phyloP scores from a whole-genome alignment of 2,888 invertebrate genomes.

The Xylophagus ater region DNA sequence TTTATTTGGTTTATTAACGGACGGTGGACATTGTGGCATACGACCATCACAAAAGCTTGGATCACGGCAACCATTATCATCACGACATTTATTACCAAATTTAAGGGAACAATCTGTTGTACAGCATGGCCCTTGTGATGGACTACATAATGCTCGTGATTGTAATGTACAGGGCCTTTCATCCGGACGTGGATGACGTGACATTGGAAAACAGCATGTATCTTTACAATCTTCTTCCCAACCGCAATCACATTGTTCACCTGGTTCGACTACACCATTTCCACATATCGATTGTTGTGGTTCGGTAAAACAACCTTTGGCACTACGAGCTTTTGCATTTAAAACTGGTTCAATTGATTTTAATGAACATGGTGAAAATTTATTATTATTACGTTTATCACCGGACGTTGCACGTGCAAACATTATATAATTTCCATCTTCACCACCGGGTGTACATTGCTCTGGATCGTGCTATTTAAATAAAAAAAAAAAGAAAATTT shows the following conservation, averaged over 20 bases:
- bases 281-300: constrained; percentile 93
- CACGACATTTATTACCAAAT: constrained; percentile 80
- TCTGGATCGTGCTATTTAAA: constrained; percentile 79
- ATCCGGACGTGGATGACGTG: constrained; percentile 60
- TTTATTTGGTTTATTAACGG: constrained; percentile 84
- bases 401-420: constrained; percentile 97
- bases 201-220: constrained; percentile 85
- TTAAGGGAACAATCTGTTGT: constrained; percentile 73
- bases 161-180: constrained; percentile 82
- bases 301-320: constrained; percentile 88
- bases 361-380: constrained; percentile 90
- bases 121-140: constrained; percentile 84
- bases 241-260: constrained; percentile 98
- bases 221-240: constrained; percentile 95
- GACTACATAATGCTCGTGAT: constrained; percentile 44
- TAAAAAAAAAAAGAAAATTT: constrained; percentile 6
- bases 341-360: constrained; percentile 86
- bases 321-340: constrained; percentile 79
- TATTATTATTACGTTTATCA: constrained; percentile 94
- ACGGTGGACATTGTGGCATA: constrained; percentile 82
- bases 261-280: constrained; percentile 93
- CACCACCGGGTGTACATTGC: constrained; percentile 86
- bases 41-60: constrained; percentile 85
- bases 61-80: constrained; percentile 88
- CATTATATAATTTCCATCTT: constrained; percentile 99